Evolutionary conservation across 1,140 invertebrate species (phyloP), one percentile per base, ranked within the genome.

Genomic region (Drosophila elegans): DNA sequence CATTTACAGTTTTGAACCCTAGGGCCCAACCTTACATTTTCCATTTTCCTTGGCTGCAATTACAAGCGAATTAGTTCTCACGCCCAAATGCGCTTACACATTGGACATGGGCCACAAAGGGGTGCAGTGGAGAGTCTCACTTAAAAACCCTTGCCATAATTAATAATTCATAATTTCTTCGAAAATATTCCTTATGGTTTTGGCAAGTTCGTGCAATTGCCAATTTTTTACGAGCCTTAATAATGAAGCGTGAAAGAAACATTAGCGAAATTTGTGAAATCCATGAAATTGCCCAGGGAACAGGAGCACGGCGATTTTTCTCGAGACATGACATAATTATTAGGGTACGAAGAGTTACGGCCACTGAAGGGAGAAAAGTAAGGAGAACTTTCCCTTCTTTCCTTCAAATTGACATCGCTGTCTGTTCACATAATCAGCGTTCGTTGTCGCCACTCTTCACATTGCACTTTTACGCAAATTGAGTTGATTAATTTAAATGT

Each of bases 401-500:
- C 61, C 46, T 36, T 39, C 4, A n/a, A 54, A 49, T 69, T 69
- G 67, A 56, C 63, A 68, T 71, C 64, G 48, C 51, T 41, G 68
- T 57, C 67, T 36, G 66, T 34, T 41, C 42, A 27, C 27, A 48
- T 69, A 71, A 71, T 56, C 67, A 57, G 16, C 34, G 27, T 10
- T 63, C 44, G 27, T 27, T 11, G 38, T 21, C 36, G 27, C 16
- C 48, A 25, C 49, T 45, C 34, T 71, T 38, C 78, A 59, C 55
- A 73, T 61, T 79, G 71, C 80, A 73, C 76, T 84, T 84, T 85
- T 64, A 76, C 72, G 73, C 80, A 84, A 84, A 85, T 84, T 84
- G 81, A 84, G 80, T 84, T 84, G 77, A 84, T 84, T 84, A 84
- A 84, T 84, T 84, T 79, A 84, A 84, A 85, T 76, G 77, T 69